Conservation (phyloP, 2,888 invertebrate genomes). For the Xanthostigma xanthostigma region DNA sequence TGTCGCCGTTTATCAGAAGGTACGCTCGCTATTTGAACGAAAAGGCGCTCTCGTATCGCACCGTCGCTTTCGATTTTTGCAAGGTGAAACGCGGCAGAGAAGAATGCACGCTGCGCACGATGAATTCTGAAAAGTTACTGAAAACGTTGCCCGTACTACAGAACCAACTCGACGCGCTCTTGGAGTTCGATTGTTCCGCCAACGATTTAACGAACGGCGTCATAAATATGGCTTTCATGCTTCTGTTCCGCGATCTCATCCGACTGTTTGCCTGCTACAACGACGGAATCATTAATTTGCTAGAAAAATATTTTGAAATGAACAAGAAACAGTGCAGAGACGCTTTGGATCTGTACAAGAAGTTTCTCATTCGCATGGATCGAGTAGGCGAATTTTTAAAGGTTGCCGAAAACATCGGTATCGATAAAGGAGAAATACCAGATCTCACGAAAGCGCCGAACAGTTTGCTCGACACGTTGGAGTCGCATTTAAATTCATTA, state of each 20-base stretch:
- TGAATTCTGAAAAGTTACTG: slow-evolving; percentile 94
- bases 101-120: slow-evolving; percentile 92
- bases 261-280: slow-evolving; percentile 98
- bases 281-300: slow-evolving; percentile 96
- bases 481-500: slow-evolving; percentile 86
- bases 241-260: slow-evolving; percentile 97
- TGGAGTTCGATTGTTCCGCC: slow-evolving; percentile 96
- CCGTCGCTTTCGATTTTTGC: slow-evolving; percentile 99
- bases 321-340: slow-evolving; percentile 98
- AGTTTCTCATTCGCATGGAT: slow-evolving; percentile 98
- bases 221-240: slow-evolving; percentile 98
- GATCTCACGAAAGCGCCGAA: slow-evolving; percentile 97
- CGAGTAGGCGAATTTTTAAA: slow-evolving; percentile 96
- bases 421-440: slow-evolving; percentile 98
- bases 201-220: slow-evolving; percentile 90
- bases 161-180: slow-evolving; percentile 85
- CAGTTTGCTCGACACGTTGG: slow-evolving; percentile 91
- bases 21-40: slow-evolving; percentile 99
- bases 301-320: slow-evolving; percentile 99
- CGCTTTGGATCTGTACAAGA: slow-evolving; percentile 96
- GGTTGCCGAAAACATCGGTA: slow-evolving; percentile 80
- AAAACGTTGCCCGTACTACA: slow-evolving; percentile 96
- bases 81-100: slow-evolving; percentile 99
- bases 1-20: slow-evolving; percentile 97
- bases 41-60: slow-evolving; percentile 95